Evolutionary conservation across 2,797 vertebrate species (phyloP).

Genomic region (Danio albolineatus): DNA sequence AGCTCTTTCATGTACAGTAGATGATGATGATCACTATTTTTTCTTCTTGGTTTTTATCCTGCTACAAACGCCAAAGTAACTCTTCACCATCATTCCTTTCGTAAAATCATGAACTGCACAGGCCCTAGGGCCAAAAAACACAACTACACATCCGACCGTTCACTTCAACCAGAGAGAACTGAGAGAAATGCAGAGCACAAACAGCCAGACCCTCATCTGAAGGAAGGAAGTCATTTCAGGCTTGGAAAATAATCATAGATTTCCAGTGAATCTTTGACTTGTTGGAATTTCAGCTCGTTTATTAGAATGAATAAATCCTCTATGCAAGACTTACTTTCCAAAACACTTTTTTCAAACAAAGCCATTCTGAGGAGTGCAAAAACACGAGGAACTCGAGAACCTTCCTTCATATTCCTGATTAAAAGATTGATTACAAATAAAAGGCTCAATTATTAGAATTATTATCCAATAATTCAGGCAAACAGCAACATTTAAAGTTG

Average conservation of each 20-base stretch:
- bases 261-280: background rate
- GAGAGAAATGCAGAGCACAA: slow-evolving; percentile 64
- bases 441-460: too few relatives aligned
- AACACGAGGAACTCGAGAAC: too few relatives aligned
- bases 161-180: slow-evolving; percentile 54
- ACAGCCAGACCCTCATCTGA: slow-evolving; percentile 55
- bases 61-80: slow-evolving; percentile 12
- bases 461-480: too few relatives aligned
- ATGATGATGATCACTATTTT: background rate
- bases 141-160: slow-evolving; percentile 65
- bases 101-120: background rate
- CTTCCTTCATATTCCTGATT: too few relatives aligned
- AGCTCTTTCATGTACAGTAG: background rate
- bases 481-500: too few relatives aligned
- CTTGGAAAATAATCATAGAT: slow-evolving; percentile 20
- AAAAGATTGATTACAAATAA: too few relatives aligned
- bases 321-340: slow-evolving; percentile 7
- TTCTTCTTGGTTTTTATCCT: background rate
- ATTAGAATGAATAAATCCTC: slow-evolving; percentile 2
- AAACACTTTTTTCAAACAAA: background rate
- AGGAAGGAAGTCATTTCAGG: slow-evolving; percentile 52
- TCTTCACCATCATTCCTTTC: background rate
- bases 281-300: slow-evolving; percentile 6
- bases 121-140: slow-evolving; percentile 69
- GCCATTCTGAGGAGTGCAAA: too few relatives aligned